A percentile compares a stretch with the other conserved stretches of the same genome.
Evolutionary conservation across 2,113 vertebrate species (phyloP).

Genomic region (Drymodes brunneopygia): DNA sequence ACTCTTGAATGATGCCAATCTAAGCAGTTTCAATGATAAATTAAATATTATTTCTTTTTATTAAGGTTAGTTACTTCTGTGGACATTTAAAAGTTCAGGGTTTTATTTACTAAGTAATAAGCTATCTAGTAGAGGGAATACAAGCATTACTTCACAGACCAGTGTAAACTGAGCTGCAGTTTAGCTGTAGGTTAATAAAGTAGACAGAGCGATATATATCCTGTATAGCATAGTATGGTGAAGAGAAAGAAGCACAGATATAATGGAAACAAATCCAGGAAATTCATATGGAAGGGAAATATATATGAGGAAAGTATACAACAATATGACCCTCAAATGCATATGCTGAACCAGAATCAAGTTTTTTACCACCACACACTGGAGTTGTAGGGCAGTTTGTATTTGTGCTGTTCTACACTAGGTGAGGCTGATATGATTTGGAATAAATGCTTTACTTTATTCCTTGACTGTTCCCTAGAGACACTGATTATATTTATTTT

Average conservation of each 20-base stretch:
- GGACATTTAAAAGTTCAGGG: neutral
- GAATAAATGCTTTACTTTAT: neutral
- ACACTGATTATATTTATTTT: neutral
- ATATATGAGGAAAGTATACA: neutral
- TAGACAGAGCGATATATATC: neutral
- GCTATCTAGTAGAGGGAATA: neutral
- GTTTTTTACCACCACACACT: rapidly evolving
- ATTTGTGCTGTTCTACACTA: neutral
- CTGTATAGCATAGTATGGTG: neutral
- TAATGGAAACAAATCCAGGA: neutral
- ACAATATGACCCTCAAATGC: neutral
- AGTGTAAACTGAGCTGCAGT: neutral
- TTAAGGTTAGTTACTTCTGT: neutral
- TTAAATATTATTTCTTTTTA: neutral
- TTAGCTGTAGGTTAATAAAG: neutral
- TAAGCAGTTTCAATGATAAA: neutral
- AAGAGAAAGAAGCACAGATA: neutral
- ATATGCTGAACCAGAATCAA: neutral
- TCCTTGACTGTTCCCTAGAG: neutral
- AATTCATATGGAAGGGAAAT: neutral
- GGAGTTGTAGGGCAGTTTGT: neutral
- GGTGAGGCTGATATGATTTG: neutral
- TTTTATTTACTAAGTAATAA: neutral
- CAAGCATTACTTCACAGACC: neutral
- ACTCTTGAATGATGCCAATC: neutral